Conservation (phyloP, 1,140 invertebrate species). For the Anagrus nilaparvatae region DNA sequence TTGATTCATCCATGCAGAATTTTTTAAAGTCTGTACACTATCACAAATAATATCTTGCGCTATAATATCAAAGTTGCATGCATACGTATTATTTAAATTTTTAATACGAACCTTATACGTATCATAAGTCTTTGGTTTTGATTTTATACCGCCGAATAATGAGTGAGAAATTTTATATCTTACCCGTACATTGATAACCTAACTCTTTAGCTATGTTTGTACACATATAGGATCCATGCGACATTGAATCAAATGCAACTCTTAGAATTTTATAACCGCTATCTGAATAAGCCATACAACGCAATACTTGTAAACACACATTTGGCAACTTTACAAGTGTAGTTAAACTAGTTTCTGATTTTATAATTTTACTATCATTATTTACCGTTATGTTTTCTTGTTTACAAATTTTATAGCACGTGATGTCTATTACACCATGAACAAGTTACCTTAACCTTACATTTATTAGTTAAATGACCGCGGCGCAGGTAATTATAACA, state of each 20-base stretch:
- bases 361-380: too few relatives aligned
- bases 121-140: conserved; percentile 3
- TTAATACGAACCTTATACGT: conserved; percentile 7
- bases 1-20: conserved; percentile 3
- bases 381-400: too few relatives aligned
- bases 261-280: conserved; percentile 2
- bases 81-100: conserved; percentile 1
- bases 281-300: conserved; percentile 5
- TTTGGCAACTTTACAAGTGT: neutral
- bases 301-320: conserved; percentile 7
- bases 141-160: conserved; percentile 8
- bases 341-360: conserved; percentile 9
- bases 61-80: conserved; percentile 7
- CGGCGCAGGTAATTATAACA: conserved; percentile 15
- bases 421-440: conserved; percentile 11
- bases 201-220: conserved; percentile 2
- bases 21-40: conserved; percentile 4
- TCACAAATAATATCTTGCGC: conserved; percentile 6
- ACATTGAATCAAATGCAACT: conserved; percentile 5
- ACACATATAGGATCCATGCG: conserved; percentile 5
- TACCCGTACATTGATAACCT: conserved; percentile 3
- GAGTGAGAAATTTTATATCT: conserved; percentile 7
- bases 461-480: conserved; percentile 7
- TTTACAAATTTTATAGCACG: neutral
- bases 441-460: conserved; percentile 8